Base-by-base conservation (phyloP, 2,888 invertebrate species). In the Mythimna lalbum region DNA sequence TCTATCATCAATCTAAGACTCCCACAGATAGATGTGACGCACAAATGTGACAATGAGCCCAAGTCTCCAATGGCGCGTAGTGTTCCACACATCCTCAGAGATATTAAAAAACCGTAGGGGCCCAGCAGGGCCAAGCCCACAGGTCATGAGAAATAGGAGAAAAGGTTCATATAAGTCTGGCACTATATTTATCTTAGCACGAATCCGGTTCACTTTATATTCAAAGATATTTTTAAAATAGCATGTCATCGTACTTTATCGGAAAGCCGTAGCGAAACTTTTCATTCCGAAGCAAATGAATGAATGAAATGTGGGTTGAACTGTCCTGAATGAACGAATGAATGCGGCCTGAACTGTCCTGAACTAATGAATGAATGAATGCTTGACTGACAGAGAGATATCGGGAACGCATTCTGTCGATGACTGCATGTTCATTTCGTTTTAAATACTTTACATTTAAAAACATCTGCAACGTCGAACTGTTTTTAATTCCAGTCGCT, bases 251-350 rank as follows among this genome's bases (percentile, higher is more conserved):
- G 64, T 9, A 21, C 19, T 52, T 65, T 52, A 73, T 73, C 74
- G 50, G 50, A 27, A 52, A 72, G 0, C 33, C 14, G 12, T 72
- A 14, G 43, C 19, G 50, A 56, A 64, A 56, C 39, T 56, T 57
- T 73, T 43, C 57, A 73, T 19, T 1, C 7, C 0, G 52, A 4
- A 72, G 19, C 33, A 21, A 72, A 53, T 50, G 49, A 71, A 62
- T 55, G 49, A 56, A 63, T 55, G 53, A 23, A 55, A 47, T 53
- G 53, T 36, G 7, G 50, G 27, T 19, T 57, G 39, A 57, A 69
- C 21, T 50, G 10, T 33, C 12, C 23, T 31, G 50, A 56, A 69
- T 27, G 47, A 55, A 71, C 21, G 50, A 56, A 69, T 27, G 47
- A 55, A 71, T 56, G 9, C 23, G 23, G 39, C 17, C 39, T 33